Evolutionary conservation across 2,888 invertebrate genomes (phyloP).

Genomic region (Acleris holmiana): DNA sequence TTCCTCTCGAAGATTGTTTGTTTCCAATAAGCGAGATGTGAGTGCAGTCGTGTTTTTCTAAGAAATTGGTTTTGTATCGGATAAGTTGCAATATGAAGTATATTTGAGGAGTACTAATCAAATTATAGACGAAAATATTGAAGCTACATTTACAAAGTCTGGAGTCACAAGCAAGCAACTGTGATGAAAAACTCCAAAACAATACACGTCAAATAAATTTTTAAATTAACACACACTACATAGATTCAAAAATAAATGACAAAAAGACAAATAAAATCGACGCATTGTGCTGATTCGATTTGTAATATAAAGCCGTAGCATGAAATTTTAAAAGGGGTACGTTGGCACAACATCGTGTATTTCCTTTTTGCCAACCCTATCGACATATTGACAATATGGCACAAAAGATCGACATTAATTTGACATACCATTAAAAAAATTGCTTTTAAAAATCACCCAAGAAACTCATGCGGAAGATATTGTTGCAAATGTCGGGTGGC

Average conservation of each 20-base stretch:
- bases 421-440: slow-evolving; percentile 83
- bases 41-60: slow-evolving; percentile 64
- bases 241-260: slow-evolving; percentile 55
- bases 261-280: slow-evolving; percentile 51
- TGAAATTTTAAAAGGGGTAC: slow-evolving; percentile 79
- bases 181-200: slow-evolving; percentile 29
- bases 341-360: slow-evolving; percentile 61
- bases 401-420: slow-evolving; percentile 81
- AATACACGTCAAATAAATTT: slow-evolving; percentile 64
- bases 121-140: slow-evolving; percentile 12
- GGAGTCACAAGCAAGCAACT: neutral
- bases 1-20: slow-evolving; percentile 56
- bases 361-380: slow-evolving; percentile 67
- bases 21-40: slow-evolving; percentile 51
- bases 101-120: slow-evolving; percentile 25
- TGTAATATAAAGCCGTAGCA: slow-evolving; percentile 72
- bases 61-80: slow-evolving; percentile 54
- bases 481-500: slow-evolving; percentile 60
- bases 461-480: slow-evolving; percentile 75
- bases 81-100: slow-evolving; percentile 26
- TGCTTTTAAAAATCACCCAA: slow-evolving; percentile 72
- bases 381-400: slow-evolving; percentile 78
- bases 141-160: neutral
- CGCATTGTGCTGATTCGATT: slow-evolving; percentile 77
- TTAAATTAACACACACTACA: slow-evolving; percentile 60